Percentiles rank a stretch among this genome's conserved stretches.
Evolutionary conservation across 2,888 invertebrate species (phyloP).

Genomic region (Saturnia japonica): DNA sequence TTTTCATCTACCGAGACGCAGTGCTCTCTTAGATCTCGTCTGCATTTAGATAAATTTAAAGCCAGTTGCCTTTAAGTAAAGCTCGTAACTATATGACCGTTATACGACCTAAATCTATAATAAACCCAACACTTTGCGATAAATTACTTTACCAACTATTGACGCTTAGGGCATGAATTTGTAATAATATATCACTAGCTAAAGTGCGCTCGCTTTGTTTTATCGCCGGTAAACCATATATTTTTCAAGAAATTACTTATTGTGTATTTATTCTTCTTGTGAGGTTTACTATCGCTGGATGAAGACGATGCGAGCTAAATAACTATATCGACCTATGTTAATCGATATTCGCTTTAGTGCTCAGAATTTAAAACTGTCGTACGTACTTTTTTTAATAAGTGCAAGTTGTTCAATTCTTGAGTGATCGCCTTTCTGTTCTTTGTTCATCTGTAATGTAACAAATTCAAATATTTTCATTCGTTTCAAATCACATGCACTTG

Average conservation of each 20-base stretch:
- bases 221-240: background rate
- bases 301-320: background rate
- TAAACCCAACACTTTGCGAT: constrained; percentile 3
- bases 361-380: background rate
- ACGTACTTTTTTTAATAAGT: background rate
- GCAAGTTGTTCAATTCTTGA: background rate
- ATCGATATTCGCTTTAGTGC: background rate
- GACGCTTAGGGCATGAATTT: background rate
- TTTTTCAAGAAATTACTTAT: background rate
- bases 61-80: background rate
- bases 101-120: constrained; percentile 15
- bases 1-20: background rate
- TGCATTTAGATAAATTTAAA: background rate
- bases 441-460: no score
- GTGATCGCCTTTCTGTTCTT: no score
- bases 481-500: no score
- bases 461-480: no score
- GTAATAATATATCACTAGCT: background rate
- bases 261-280: background rate
- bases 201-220: background rate
- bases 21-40: background rate
- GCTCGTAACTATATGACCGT: constrained; percentile 7
- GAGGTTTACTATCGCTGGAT: background rate
- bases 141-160: background rate
- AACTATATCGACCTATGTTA: no score